Evolutionary conservation across 2,888 invertebrate species (phyloP), one percentile per base, ranked within the genome.

Genomic region (Adineta ricciae): DNA sequence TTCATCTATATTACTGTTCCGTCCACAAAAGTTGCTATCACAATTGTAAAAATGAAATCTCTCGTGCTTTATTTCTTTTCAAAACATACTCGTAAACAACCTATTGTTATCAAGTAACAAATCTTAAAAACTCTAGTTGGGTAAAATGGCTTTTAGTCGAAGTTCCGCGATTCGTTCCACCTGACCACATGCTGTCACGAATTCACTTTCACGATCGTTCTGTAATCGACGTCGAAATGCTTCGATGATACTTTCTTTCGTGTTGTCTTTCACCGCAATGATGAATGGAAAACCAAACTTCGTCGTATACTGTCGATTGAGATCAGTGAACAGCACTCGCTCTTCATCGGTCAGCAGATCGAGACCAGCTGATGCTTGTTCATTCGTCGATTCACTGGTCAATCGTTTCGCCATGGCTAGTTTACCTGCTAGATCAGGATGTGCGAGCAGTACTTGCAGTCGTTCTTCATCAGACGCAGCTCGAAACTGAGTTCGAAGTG

Each of bases 201-300:
- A 86, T 86, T 88, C 88, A 32, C 64, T 50, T 27, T 86, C 86
- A 1, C 27, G 41, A 2, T 86, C 54, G 72, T 88, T 88, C 16
- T 86, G 24, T 24, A 88, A 54, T 38, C 88, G 56, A 14, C 36
- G 41, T 41, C 87, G 87, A 16, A 88, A 78, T 36, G 87, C 88
- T 16, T 83, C 82, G 36, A 88, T 78, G 54, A 88, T 88, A 72
- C 87, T 87, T 16, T 87, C 87, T 84, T 88, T 88, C 83, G 88
- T 88, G 84, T 88, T 88, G 82, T 88, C 86, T 16, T 88, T 85
- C 0, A 87, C 88, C 86, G 88, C 88, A 16, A 88, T 87, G 32
- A 88, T 88, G 86, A 88, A 88, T 0, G 88, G 88, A 83, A 88
- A 88, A 16, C 87, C 87, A 87, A 88, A 88, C 83, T 87, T 88